phyloP scores from a whole-genome alignment of 2,113 vertebrate species.

The Agapornis roseicollis region DNA sequence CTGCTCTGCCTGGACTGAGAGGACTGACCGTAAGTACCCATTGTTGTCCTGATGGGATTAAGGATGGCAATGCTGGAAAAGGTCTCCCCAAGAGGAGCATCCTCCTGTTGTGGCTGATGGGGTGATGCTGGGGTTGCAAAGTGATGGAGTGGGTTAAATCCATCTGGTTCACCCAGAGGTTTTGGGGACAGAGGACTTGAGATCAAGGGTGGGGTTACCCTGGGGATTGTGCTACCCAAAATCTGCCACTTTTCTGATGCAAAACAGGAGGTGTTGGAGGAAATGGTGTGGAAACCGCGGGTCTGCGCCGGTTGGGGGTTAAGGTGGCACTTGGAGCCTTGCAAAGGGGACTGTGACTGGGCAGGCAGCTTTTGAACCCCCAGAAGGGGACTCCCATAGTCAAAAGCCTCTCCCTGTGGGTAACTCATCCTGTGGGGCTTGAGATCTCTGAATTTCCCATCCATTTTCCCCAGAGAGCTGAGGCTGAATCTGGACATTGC shows the following conservation, averaged over 20 bases:
- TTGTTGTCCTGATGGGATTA: not conserved
- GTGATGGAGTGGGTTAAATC: rapidly evolving
- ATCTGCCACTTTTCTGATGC: rapidly evolving
- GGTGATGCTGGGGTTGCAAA: not conserved
- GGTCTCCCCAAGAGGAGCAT: rapidly evolving
- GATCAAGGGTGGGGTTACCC: too few species aligned
- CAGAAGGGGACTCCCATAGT: rapidly evolving
- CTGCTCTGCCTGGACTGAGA: not conserved
- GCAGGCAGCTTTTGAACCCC: not conserved
- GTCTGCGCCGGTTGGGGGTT: rapidly evolving
- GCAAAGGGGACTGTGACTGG: rapidly evolving
- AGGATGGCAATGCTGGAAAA: not conserved
- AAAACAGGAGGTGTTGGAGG: not conserved
- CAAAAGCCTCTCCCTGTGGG: not conserved
- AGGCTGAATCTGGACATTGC: not conserved
- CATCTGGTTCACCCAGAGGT: not conserved
- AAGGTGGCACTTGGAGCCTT: not conserved
- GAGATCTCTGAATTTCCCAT: not conserved
- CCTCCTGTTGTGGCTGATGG: rapidly evolving
- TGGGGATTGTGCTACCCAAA: rapidly evolving
- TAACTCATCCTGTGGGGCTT: not conserved
- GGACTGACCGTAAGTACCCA: constrained; percentile 36
- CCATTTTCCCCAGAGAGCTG: not conserved
- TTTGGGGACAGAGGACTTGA: rapidly evolving
- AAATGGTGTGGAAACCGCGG: not conserved